Evolutionary conservation across 2,797 vertebrate species (phyloP).

Genomic region (Alfaro cultratus): DNA sequence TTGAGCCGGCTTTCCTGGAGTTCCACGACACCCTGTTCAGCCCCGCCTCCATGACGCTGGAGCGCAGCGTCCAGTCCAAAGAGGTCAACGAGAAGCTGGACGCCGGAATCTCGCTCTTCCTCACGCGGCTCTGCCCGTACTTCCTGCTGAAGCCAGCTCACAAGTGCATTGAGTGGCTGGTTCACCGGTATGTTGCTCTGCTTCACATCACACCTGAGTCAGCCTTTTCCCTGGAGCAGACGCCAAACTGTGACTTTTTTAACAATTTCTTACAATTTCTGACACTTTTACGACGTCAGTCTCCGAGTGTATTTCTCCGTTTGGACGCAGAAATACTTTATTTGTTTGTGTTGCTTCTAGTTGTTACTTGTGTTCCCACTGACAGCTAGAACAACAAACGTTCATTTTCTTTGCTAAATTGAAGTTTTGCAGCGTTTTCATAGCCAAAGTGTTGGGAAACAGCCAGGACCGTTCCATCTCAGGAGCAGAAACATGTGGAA

Average conservation of each 20-base stretch:
- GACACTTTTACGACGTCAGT: too few species aligned
- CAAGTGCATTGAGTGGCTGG: constrained; percentile 97
- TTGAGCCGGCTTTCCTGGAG: constrained; percentile 87
- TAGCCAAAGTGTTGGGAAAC: too few species aligned
- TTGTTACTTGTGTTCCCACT: too few species aligned
- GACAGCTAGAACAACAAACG: too few species aligned
- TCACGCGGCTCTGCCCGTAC: constrained; percentile 91
- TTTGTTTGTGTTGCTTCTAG: too few species aligned
- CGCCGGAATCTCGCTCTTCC: constrained; percentile 87
- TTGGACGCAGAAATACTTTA: too few species aligned
- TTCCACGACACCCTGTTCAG: constrained; percentile 93
- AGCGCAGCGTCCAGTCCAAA: constrained; percentile 92
- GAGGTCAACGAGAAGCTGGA: constrained; percentile 91
- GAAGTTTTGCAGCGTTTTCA: too few species aligned
- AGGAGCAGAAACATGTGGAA: too few species aligned
- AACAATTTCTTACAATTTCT: neutral
- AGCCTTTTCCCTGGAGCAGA: neutral
- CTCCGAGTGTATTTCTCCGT: too few species aligned
- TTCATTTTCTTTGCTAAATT: too few species aligned
- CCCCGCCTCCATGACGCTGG: constrained; percentile 83
- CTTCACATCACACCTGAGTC: neutral
- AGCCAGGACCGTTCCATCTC: too few species aligned
- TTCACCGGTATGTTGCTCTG: constrained; percentile 86
- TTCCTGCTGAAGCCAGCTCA: constrained; percentile 95
- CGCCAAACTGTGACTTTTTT: neutral